phyloP scores from a whole-genome alignment of 2,797 vertebrate genomes.

The Coregonus ussuriensis region DNA sequence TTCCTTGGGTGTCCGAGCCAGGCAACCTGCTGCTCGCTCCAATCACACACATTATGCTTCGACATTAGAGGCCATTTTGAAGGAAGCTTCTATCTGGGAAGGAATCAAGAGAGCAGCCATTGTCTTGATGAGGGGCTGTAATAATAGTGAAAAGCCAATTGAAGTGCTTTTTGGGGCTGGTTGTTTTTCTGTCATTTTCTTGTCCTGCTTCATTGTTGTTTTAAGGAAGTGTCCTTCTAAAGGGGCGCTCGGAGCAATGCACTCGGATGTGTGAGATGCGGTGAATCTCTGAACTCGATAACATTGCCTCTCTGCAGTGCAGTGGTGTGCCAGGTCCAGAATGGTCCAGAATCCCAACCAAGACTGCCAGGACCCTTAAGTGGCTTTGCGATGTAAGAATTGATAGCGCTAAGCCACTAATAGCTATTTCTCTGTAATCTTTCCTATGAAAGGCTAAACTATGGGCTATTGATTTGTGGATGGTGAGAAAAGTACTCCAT shows the following conservation, averaged over 20 bases:
- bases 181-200: constrained; percentile 45
- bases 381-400: constrained; percentile 82
- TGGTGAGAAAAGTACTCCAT: constrained; percentile 78
- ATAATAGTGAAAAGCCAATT: constrained; percentile 50
- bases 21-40: constrained; percentile 57
- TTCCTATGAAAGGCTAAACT: constrained; percentile 85
- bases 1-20: constrained; percentile 60
- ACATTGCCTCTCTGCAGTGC: constrained; percentile 53
- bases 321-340: constrained; percentile 63
- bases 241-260: constrained; percentile 38
- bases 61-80: constrained; percentile 68
- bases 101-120: constrained; percentile 47
- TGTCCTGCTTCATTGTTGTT: constrained; percentile 45
- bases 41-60: constrained; percentile 60
- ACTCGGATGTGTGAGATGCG: constrained; percentile 14
- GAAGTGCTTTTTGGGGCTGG: constrained; percentile 31
- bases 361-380: constrained; percentile 77
- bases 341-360: constrained; percentile 66
- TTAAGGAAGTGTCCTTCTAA: constrained; percentile 50
- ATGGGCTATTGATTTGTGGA: constrained; percentile 82
- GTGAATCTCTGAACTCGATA: constrained; percentile 57
- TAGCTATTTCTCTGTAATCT: constrained; percentile 87
- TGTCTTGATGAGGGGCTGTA: constrained; percentile 45
- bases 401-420: constrained; percentile 85
- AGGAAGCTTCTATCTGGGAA: constrained; percentile 69